Evolutionary conservation across 2,113 vertebrate genomes (phyloP), one percentile per base, ranked within the genome.

Genomic region (Amblyopsis rosae): DNA sequence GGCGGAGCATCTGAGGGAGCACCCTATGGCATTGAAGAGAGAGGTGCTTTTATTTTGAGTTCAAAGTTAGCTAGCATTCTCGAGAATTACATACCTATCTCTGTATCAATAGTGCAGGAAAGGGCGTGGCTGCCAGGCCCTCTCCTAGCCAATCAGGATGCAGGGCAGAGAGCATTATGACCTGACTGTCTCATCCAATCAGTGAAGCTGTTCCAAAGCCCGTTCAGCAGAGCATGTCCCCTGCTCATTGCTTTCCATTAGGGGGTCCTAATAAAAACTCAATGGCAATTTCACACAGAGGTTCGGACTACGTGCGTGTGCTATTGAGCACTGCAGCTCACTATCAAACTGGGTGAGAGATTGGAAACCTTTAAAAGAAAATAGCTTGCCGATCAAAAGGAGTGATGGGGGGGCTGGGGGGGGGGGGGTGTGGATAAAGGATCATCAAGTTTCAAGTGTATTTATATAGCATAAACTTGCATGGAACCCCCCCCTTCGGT

Each of bases 211-310:
- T 32, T 55, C 12, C 13, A 35, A 35, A 17, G 53, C 50, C 48
- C 35, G 6, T 3, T 16, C 65, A 67, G 53, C 17, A 9, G 32
- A 57, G 65, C 53, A 47, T 67, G 54, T 26, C 49, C 35, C 54
- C 54, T 67, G 15, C 65, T 67, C 65, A 67, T 67, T 46, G 48
- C 53, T 57, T 46, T 67, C 65, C 19, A 67, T 58, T 57, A 67
- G 41, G 65, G 3, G 35, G n/a, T n/a, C 16, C 15, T 64, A 58
- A 67, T 57, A 54, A 58, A 47, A 67, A 47, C 51, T 57, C 65
- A 45, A 67, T 67, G 53, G 41, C 54, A 58, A 67, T 67, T 67
- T 67, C 54, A 47, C 35, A 13, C 15, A 47, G 54, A 56, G 51
- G 10, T 33, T 15, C 11, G 3, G 53, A 33, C 16, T 35, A 10